A percentile compares a stretch with the other conserved stretches of the same genome.
Conservation (phyloP, 2,113 vertebrate species). For the Pelodiscus sinensis region DNA sequence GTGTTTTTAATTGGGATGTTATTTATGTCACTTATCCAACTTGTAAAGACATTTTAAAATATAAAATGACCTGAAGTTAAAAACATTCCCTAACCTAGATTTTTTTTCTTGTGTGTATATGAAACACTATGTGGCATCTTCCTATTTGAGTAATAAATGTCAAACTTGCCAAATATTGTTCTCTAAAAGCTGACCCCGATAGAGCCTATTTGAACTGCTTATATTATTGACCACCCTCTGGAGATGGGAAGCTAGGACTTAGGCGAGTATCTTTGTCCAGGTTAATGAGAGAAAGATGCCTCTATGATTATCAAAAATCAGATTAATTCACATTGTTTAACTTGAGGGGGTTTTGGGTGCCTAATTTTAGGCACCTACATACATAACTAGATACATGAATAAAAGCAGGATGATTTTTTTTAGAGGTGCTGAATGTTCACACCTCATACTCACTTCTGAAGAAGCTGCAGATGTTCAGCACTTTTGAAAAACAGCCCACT, state of each 20-base stretch:
- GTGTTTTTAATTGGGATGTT: background rate
- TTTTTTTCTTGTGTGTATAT: background rate
- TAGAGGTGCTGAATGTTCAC: background rate
- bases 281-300: background rate
- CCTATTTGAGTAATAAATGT: background rate
- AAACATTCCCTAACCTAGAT: background rate
- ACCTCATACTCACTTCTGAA: background rate
- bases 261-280: background rate
- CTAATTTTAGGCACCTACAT: accelerated
- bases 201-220: background rate
- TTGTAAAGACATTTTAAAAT: background rate
- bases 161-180: background rate
- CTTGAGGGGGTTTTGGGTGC: background rate
- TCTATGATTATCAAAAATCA: background rate
- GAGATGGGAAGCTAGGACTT: constrained; percentile 1
- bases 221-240: background rate
- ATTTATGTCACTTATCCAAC: too few relatives aligned
- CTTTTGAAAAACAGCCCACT: background rate
- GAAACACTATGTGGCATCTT: background rate
- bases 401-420: constrained; percentile 9
- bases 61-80: background rate
- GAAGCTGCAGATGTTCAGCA: background rate
- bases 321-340: background rate
- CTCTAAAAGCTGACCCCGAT: background rate
- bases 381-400: background rate